A percentile compares a stretch with the other conserved stretches of the same genome.
phyloP scores from a whole-genome alignment of 2,797 vertebrate species.

The Sternarchorhynchus goeldii region DNA sequence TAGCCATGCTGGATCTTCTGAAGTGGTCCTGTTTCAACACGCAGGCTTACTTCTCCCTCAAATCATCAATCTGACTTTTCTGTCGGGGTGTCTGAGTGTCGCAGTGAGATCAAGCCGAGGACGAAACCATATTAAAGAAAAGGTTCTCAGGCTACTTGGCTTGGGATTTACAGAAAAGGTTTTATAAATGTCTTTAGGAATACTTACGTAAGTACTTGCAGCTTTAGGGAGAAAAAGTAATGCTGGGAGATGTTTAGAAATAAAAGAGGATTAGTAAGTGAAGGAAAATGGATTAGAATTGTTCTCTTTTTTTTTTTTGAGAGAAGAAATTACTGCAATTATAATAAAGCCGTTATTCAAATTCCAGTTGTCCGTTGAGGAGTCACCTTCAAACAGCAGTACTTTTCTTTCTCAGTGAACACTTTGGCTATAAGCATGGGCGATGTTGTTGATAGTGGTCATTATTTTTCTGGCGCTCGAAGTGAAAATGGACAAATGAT shows the following conservation, averaged over 20 bases:
- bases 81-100: too few species aligned
- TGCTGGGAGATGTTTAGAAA: conserved; percentile 47
- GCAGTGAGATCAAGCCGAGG: background rate
- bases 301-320: conserved; percentile 45
- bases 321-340: conserved; percentile 46
- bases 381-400: conserved; percentile 50
- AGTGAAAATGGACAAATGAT: conserved; percentile 36
- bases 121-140: background rate
- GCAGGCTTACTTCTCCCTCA: too few species aligned
- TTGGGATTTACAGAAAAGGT: conserved; percentile 17
- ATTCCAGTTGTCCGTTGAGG: conserved; percentile 31
- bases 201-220: conserved; percentile 42
- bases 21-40: too few species aligned
- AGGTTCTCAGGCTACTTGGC: background rate
- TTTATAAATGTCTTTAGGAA: conserved; percentile 38
- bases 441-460: conserved; percentile 25
- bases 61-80: too few species aligned
- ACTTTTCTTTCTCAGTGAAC: conserved; percentile 32
- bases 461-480: conserved; percentile 14
- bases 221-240: conserved; percentile 36
- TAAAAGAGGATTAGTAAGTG: conserved; percentile 53
- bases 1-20: too few species aligned
- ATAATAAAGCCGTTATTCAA: conserved; percentile 48
- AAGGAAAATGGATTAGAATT: conserved; percentile 51
- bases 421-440: conserved; percentile 13